Conservation (phyloP, 30 jellyfish, hydroid and myxozoan species). For the Clytia hemisphaerica region DNA sequence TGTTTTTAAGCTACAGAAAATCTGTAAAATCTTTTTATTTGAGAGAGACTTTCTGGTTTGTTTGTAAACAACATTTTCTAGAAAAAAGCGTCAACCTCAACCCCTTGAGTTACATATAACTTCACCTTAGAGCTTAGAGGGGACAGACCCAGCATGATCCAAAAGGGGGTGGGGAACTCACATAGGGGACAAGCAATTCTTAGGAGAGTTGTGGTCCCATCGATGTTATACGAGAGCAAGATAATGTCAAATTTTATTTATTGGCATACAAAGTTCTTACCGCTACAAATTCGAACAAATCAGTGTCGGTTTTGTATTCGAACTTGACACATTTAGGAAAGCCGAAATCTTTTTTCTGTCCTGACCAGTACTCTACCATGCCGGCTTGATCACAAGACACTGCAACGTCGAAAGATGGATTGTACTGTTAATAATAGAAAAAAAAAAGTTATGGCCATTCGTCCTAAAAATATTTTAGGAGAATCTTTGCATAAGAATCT, state of each 20-base stretch:
- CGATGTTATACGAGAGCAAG: not conserved
- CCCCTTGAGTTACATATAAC: too few species aligned
- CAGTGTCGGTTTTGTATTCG: slow-evolving; percentile 97
- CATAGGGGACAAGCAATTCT: not conserved
- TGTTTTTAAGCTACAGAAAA: too few species aligned
- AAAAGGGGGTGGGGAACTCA: too few species aligned
- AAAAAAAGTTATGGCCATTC: not conserved
- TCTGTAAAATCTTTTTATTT: not conserved
- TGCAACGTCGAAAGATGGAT: slow-evolving; percentile 75
- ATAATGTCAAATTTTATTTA: not conserved
- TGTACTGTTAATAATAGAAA: slow-evolving; percentile 61
- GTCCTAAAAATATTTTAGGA: too few species aligned
- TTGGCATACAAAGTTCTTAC: slow-evolving; percentile 47
- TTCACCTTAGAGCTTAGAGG: too few species aligned
- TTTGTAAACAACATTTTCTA: too few species aligned
- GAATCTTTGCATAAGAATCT: too few species aligned
- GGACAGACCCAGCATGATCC: too few species aligned
- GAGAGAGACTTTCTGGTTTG: too few species aligned
- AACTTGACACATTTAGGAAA: slow-evolving; percentile 73
- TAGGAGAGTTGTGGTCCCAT: not conserved
- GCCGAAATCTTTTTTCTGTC: slow-evolving; percentile 66
- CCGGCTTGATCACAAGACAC: slow-evolving; percentile 93
- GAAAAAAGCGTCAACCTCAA: too few species aligned
- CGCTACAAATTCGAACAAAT: slow-evolving; percentile 83
- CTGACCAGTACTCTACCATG: slow-evolving; percentile 97